Conservation (phyloP, 2,888 invertebrate species). For the Nymphalis urticae region DNA sequence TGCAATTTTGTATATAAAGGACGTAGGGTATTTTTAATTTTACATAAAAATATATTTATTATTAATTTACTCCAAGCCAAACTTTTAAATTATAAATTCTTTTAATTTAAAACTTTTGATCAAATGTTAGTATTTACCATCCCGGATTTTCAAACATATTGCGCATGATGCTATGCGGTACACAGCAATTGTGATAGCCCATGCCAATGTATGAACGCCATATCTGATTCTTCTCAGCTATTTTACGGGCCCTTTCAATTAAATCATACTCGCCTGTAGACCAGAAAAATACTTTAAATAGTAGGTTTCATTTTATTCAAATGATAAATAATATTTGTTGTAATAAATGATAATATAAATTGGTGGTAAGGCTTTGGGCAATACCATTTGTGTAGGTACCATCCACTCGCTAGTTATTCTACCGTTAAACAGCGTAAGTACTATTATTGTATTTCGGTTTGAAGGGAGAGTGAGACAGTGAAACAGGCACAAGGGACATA, state of each 20-base stretch:
- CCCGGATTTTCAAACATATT: slow-evolving; percentile 99
- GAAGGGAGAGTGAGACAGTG: no score
- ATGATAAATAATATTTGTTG: not conserved
- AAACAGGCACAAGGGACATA: no score
- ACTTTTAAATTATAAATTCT: no score
- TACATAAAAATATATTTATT: no score
- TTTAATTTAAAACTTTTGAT: not conserved
- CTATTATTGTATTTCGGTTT: no score
- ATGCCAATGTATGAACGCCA: slow-evolving; percentile 99
- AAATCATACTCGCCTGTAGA: slow-evolving; percentile 94
- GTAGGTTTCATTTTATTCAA: not conserved
- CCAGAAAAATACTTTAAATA: not conserved
- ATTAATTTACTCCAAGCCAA: not conserved
- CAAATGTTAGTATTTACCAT: slow-evolving; percentile 83
- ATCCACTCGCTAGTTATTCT: no score
- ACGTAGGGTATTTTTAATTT: no score
- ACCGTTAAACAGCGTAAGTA: no score
- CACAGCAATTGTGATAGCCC: slow-evolving; percentile 99
- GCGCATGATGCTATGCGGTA: slow-evolving; percentile 96
- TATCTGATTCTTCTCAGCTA: slow-evolving; percentile 93
- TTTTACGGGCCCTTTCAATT: slow-evolving; percentile 87
- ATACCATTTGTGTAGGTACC: no score
- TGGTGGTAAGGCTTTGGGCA: no score
- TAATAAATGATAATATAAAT: not conserved
- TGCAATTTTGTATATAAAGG: not conserved